A percentile compares a stretch with the other conserved stretches of the same genome.
Conservation (phyloP, 2,888 invertebrate genomes). For the Maniola hyperantus region DNA sequence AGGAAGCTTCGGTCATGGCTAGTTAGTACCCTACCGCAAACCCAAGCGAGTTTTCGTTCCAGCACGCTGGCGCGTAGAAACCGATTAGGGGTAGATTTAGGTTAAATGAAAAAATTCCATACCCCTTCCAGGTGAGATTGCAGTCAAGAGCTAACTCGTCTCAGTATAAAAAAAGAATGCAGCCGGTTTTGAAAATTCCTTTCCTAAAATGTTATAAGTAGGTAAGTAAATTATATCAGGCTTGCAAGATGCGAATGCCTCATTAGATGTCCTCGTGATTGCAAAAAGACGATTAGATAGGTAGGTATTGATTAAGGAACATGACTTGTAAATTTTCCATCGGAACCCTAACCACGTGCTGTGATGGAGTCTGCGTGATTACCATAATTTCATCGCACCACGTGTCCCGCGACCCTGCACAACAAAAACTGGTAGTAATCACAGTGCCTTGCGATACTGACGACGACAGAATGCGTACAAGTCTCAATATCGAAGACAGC, state of each 20-base stretch:
- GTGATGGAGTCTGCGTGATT: constrained; percentile 75
- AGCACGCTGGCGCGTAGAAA: too few relatives aligned
- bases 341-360: constrained; percentile 63
- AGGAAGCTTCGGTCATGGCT: too few relatives aligned
- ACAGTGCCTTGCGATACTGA: constrained; percentile 65
- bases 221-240: not conserved
- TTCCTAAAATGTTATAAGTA: too few relatives aligned
- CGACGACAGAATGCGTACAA: constrained; percentile 44
- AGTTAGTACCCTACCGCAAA: too few relatives aligned
- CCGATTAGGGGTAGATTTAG: too few relatives aligned
- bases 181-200: too few relatives aligned
- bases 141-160: too few relatives aligned
- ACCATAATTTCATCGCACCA: constrained; percentile 81
- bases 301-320: constrained; percentile 10
- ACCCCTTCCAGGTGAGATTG: too few relatives aligned
- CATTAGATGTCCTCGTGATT: not conserved
- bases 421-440: constrained; percentile 80
- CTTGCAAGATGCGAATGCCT: not conserved
- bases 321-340: constrained; percentile 35
- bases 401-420: constrained; percentile 71
- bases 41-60: too few relatives aligned
- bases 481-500: not conserved
- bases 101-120: too few relatives aligned
- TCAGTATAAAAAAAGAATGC: too few relatives aligned
- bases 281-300: constrained; percentile 9